Evolutionary conservation across 2,113 vertebrate genomes (phyloP).

Genomic region (Phalacrocorax aristotelis): DNA sequence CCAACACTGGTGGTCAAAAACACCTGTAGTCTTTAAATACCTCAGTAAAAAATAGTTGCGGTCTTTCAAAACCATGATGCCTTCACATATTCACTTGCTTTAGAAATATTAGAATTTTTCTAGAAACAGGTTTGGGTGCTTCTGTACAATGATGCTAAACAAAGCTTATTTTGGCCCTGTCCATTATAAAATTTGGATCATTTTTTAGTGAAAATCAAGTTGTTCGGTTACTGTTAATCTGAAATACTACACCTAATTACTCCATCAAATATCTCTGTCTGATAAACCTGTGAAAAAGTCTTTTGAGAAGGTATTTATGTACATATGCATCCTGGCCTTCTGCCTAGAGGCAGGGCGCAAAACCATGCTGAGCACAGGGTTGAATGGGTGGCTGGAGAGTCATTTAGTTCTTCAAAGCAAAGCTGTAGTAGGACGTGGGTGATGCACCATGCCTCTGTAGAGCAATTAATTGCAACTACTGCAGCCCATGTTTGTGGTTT

Average conservation of each 20-base stretch:
- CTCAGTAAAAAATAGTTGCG: neutral
- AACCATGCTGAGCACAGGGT: neutral
- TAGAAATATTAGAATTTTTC: neutral
- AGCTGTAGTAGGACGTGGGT: neutral
- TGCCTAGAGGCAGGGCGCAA: neutral
- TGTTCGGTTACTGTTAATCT: neutral
- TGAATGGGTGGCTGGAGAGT: neutral
- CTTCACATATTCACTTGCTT: neutral
- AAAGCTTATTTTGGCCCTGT: neutral
- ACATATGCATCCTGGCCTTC: neutral
- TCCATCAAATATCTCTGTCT: neutral
- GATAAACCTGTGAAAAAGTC: neutral
- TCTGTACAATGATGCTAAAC: neutral
- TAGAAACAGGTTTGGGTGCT: neutral
- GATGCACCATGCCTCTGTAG: neutral
- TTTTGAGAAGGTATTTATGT: neutral
- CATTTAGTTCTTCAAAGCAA: neutral
- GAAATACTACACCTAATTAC: neutral
- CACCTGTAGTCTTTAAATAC: neutral
- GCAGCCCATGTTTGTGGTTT: neutral
- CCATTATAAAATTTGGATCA: neutral
- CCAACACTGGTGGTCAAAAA: neutral
- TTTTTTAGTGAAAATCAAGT: neutral
- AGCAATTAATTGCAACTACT: neutral
- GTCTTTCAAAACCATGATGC: neutral